Conservation (phyloP, 2,888 invertebrate species). For the Branchellion lobata region DNA sequence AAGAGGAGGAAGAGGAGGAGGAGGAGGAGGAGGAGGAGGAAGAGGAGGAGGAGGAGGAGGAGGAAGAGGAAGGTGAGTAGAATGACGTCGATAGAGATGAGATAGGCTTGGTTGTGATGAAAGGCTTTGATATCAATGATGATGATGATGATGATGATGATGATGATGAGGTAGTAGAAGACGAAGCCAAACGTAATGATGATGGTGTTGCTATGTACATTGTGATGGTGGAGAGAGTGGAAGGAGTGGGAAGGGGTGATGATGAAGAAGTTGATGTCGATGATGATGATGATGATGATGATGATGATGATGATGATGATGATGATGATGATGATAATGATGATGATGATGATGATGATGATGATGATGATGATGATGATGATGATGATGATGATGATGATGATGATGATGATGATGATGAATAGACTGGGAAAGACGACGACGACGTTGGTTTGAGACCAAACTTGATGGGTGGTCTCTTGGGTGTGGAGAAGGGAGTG, state of each 20-base stretch:
- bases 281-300: constrained; percentile 21
- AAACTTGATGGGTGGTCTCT: neutral
- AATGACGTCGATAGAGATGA: neutral
- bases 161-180: neutral
- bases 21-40: constrained; percentile 10
- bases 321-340: constrained; percentile 31
- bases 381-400: constrained; percentile 35
- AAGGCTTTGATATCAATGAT: constrained; percentile 8
- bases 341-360: constrained; percentile 42
- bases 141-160: constrained; percentile 31
- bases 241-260: neutral
- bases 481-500: neutral
- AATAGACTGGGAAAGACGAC: neutral
- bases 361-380: constrained; percentile 38
- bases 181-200: neutral
- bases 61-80: neutral
- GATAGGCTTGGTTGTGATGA: too few relatives aligned
- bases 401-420: constrained; percentile 30
- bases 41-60: constrained; percentile 6
- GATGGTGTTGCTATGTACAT: neutral
- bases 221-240: neutral
- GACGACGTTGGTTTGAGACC: neutral
- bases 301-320: constrained; percentile 41
- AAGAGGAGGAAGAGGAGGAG: constrained; percentile 11
- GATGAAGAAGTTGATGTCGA: neutral